phyloP scores from a whole-genome alignment of 2,888 invertebrate species.

The Spilosoma lubricipeda region DNA sequence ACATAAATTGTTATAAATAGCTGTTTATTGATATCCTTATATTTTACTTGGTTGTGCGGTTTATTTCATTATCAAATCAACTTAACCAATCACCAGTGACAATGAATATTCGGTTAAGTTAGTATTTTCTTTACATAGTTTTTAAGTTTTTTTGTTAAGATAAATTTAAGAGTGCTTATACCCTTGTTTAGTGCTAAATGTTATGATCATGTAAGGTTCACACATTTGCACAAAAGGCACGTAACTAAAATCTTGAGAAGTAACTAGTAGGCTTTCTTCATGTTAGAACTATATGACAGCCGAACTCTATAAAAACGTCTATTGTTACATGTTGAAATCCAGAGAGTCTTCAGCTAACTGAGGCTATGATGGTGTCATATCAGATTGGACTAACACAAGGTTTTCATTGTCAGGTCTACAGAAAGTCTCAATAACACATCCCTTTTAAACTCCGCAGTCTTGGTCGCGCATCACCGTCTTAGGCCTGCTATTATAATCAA shows the following conservation, averaged over 20 bases:
- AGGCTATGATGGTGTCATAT: too few relatives aligned
- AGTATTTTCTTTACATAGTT: conserved; percentile 39
- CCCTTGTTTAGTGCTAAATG: conserved; percentile 33
- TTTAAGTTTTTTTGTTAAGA: conserved; percentile 38
- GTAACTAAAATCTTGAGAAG: too few relatives aligned
- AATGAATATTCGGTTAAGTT: conserved; percentile 34
- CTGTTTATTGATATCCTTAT: conserved; percentile 20
- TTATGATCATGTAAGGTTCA: conserved; percentile 23
- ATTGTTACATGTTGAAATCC: background rate
- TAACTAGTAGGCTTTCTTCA: background rate
- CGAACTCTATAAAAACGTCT: background rate
- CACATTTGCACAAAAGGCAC: conserved; percentile 46
- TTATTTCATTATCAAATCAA: conserved; percentile 31
- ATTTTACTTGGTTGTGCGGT: conserved; percentile 34
- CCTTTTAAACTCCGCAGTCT: background rate
- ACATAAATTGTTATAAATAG: conserved; percentile 12
- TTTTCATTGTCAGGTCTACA: background rate
- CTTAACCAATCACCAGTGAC: conserved; percentile 44
- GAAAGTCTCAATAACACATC: background rate
- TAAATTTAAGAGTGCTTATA: conserved; percentile 52
- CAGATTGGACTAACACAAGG: background rate
- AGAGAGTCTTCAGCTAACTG: background rate
- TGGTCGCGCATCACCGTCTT: background rate
- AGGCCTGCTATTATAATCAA: background rate
- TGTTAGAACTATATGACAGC: background rate